Percentiles rank a stretch among this genome's conserved stretches.
phyloP scores from a whole-genome alignment of 1,140 invertebrate species.

The Formica exsecta region DNA sequence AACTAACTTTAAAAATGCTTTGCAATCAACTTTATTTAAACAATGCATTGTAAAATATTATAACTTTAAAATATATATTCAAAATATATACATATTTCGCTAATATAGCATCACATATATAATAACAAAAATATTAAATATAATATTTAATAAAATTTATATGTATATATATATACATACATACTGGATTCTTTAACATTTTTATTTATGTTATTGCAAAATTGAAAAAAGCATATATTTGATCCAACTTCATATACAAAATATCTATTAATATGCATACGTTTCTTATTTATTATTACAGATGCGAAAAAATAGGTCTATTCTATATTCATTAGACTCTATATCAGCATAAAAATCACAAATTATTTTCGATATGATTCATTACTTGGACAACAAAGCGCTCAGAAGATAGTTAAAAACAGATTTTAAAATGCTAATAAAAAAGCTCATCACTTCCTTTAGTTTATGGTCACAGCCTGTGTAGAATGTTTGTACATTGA shows the following conservation, averaged over 20 bases:
- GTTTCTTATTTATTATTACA: background rate
- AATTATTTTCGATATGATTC: background rate
- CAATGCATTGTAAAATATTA: no score
- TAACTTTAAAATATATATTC: no score
- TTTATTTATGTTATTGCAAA: background rate
- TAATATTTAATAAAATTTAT: no score
- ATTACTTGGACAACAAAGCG: constrained; percentile 1
- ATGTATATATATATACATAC: no score
- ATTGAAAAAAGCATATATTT: background rate
- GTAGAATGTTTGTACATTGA: constrained; percentile 69
- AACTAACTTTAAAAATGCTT: no score
- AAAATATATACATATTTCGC: no score
- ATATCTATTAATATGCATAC: background rate
- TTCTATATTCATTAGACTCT: background rate
- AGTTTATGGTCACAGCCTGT: constrained; percentile 67
- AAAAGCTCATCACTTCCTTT: constrained; percentile 62
- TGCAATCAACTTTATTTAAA: no score
- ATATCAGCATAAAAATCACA: background rate
- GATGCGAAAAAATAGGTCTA: background rate
- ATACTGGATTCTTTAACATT: background rate
- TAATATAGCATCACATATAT: no score
- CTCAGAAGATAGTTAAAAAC: background rate
- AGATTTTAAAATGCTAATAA: constrained; percentile 26
- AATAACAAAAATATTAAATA: no score
- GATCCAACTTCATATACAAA: background rate